Base-by-base conservation (phyloP, 1,140 invertebrate genomes). In the Magallana ariakensis region DNA sequence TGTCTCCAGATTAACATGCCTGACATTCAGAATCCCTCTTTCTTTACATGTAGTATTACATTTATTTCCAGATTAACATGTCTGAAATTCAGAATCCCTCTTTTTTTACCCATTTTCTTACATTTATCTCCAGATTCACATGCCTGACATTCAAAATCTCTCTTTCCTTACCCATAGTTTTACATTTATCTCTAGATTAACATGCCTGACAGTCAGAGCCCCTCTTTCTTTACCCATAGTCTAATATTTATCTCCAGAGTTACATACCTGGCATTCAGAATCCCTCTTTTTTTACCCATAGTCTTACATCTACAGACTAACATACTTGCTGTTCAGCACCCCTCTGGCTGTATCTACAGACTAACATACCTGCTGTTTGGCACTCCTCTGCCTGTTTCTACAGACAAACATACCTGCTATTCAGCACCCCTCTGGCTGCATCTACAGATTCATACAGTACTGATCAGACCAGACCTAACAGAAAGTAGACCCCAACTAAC, bases 381-480 rank as follows among this genome's bases (percentile, higher is more conserved):
- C 58, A 54, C 91, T 89, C 57, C 89, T 84, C 84, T 92, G 91
- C 58, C 90, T 83, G 46, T 91, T 90, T 60, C 88, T 83, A 87
- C 89, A 92, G 1, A 94, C 60, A n/a, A 60, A 81, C 86, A 70
- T n/a, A 91, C 91, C 89, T 90, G 87, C 19, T 87, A 83, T 85
- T 84, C 82, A 11, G 56, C 46, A 93, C 91, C 58, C 91, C 83
- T 94, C 92, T 26, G 93, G 80, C 33, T 88, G 87, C 16, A n/a
- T n/a, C n/a, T n/a, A n/a, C n/a, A n/a, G n/a, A n/a, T n/a, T n/a
- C n/a, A n/a, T n/a, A n/a, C n/a, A n/a, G n/a, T n/a, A n/a, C n/a
- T n/a, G n/a, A n/a, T n/a, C n/a, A n/a, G n/a, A n/a, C n/a, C n/a
- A n/a, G n/a, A n/a, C n/a, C n/a, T n/a, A n/a, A n/a, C n/a, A n/a